Base-by-base conservation (phyloP, 64 coral and sea anemone genomes). In the Platygyra sinensis region DNA sequence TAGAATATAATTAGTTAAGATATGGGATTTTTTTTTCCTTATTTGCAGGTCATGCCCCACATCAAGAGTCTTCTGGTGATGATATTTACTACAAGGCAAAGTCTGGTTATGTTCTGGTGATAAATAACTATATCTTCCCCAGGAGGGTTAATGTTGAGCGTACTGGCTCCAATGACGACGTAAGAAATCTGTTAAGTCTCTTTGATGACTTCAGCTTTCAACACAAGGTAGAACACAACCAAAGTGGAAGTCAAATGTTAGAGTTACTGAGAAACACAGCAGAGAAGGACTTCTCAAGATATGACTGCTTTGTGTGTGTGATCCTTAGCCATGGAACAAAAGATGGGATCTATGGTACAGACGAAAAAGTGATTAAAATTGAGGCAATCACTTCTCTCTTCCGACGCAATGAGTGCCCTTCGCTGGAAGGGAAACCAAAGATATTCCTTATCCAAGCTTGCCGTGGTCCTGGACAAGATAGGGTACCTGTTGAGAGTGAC, bases 371-470 rank as follows among this genome's bases (percentile, higher is more conserved):
- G 10, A 61, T 95, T 19, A 86, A 88, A 5, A 61, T 91, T 19
- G 93, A 95, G 27, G 76, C 83, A 10, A 76, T 95, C 11, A 95
- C 93, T 5, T 72, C 63, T 4, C 50, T 61, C 25, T 95, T 95
- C 30, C 82, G 93, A 2, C 76, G 93, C 0, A 62, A 69, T 46
- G 64, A 75, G 24, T 95, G 93, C 27, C 89, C 93, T 10, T 83
- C 93, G 0, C 65, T 95, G 10, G 67, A 75, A 65, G 88, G 81
- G 22, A 95, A 95, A 86, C 93, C 93, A 2, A 95, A 95, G 38
- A 50, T 95, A 73, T 95, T 95, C 28, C 64, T 95, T 13, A 82
- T 95, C 17, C 93, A 95, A 72, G 93, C 93, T 67, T 95, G 93
- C 39, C 65, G 93, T 28, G 93, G 93, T 1, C 33, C 30, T 28